Conservation (phyloP, 2,797 vertebrate genomes). For the Urosaurus nigricauda region DNA sequence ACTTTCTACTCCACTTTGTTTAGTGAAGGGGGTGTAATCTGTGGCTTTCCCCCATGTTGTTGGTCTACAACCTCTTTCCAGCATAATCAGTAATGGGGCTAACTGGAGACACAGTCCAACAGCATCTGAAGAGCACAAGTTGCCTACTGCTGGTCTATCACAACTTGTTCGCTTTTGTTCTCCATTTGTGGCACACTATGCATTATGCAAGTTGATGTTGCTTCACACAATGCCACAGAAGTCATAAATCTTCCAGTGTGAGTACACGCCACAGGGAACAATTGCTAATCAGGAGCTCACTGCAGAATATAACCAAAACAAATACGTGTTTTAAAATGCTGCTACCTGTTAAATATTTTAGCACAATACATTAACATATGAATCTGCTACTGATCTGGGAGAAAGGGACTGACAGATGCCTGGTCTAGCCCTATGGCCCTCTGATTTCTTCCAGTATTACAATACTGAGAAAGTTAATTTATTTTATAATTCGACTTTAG, state of each 20-base stretch:
- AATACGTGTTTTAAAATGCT: neutral
- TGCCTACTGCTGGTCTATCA: neutral
- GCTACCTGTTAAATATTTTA: neutral
- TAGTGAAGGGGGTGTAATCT: no score
- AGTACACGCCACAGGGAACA: neutral
- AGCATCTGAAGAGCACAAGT: neutral
- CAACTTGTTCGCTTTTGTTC: neutral
- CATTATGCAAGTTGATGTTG: neutral
- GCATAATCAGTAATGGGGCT: no score
- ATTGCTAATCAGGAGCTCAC: neutral
- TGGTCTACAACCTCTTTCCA: no score
- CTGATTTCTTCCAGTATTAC: constrained; percentile 26
- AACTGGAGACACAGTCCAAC: neutral
- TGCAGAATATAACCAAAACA: neutral
- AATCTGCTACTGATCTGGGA: constrained; percentile 4
- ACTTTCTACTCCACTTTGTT: no score
- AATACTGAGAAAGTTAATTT: constrained; percentile 14
- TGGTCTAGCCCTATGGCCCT: neutral
- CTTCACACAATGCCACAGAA: neutral
- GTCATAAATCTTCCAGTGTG: neutral
- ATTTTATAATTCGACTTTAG: constrained; percentile 18
- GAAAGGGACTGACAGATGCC: neutral
- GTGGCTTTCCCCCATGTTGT: no score
- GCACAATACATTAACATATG: neutral
- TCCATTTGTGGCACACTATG: neutral